phyloP scores from a whole-genome alignment of 2,113 vertebrate species.

The Rostratula benghalensis region DNA sequence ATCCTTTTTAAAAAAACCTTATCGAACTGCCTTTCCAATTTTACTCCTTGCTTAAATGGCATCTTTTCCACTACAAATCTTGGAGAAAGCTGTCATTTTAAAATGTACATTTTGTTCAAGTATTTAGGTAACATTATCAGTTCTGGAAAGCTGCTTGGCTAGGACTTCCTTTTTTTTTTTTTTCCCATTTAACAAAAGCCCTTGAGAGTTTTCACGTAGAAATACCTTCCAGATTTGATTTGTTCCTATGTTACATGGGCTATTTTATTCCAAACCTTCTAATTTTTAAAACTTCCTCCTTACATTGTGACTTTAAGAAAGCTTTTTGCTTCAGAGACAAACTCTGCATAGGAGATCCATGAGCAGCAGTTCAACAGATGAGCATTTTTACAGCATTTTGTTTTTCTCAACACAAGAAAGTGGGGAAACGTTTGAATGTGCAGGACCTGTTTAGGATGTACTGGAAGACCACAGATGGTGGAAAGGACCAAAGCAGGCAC shows the following conservation, averaged over 20 bases:
- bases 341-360: background rate
- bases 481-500: background rate
- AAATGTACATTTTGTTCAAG: background rate
- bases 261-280: background rate
- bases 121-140: background rate
- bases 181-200: background rate
- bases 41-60: background rate
- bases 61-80: background rate
- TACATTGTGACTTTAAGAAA: background rate
- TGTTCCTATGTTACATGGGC: background rate
- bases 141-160: background rate
- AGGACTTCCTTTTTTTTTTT: background rate
- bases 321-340: background rate
- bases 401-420: background rate
- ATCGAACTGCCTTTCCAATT: background rate
- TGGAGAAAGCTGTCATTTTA: background rate
- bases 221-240: background rate
- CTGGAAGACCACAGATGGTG: background rate
- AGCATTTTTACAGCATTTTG: background rate
- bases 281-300: background rate
- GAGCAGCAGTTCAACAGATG: background rate
- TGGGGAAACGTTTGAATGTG: background rate
- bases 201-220: background rate
- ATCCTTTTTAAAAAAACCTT: background rate
- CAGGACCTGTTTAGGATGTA: background rate